These are phyloP conservation scores for Hemithea aestivaria DNA, from an alignment of 2,888 invertebrate species.

Conservation along the genomic window DNA sequence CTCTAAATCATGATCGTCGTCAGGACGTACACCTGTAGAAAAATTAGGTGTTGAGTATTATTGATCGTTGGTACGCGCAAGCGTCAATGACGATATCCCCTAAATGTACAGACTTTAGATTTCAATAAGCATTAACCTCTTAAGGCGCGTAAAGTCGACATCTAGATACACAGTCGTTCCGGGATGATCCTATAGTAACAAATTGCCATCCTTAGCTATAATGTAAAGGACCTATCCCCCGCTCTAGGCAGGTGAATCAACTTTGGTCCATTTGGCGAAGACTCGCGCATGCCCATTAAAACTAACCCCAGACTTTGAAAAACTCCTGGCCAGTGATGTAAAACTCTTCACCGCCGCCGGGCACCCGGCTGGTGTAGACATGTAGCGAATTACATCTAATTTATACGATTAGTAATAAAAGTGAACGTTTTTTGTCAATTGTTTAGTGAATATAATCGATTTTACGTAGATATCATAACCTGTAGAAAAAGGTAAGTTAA, in stretches of 20 bases:
- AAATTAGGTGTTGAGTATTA: conserved; percentile 34
- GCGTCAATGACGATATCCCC: conserved; percentile 40
- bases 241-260: conserved; percentile 38
- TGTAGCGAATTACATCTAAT: conserved; percentile 39
- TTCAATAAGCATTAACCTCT: background rate
- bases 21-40: conserved; percentile 31
- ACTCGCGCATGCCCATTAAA: conserved; percentile 59
- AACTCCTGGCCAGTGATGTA: conserved; percentile 62
- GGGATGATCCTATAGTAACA: too few relatives aligned
- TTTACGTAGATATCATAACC: conserved; percentile 10
- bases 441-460: conserved; percentile 48
- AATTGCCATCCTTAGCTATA: too few relatives aligned
- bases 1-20: conserved; percentile 2
- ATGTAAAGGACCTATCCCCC: conserved; percentile 29
- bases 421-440: conserved; percentile 59
- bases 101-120: background rate
- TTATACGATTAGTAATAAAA: conserved; percentile 40
- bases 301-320: conserved; percentile 29
- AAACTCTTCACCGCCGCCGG: conserved; percentile 54
- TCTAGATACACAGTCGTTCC: too few relatives aligned
- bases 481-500: conserved; percentile 13
- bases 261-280: conserved; percentile 61
- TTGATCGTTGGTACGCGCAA: conserved; percentile 67
- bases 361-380: conserved; percentile 53
- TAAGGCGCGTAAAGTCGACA: background rate